Conservation (phyloP, 2,797 vertebrate species). For the Peromyscus eremicus region DNA sequence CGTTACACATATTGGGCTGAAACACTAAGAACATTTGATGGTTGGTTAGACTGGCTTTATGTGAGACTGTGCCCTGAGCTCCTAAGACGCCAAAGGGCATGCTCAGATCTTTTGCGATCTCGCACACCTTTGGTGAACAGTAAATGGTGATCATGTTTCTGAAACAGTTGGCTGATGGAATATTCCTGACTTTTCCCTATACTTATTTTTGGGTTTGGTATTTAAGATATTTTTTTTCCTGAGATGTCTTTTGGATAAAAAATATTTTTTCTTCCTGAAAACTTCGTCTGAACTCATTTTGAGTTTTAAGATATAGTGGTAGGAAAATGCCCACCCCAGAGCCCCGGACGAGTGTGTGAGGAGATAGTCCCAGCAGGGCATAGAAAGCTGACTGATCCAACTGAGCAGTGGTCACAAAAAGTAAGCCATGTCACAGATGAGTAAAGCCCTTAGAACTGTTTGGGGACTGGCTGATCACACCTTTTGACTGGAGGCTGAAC, state of each 20-base stretch:
- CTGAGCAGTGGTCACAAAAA: background rate
- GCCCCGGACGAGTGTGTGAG: background rate
- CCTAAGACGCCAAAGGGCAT: background rate
- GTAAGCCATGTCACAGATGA: background rate
- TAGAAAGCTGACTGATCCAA: background rate
- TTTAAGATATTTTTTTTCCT: conserved; percentile 57
- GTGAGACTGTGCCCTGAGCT: background rate
- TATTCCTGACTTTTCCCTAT: conserved; percentile 54
- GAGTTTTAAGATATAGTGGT: background rate
- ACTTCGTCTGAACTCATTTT: conserved; percentile 6
- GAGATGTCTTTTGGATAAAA: conserved; percentile 61
- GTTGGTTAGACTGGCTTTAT: background rate
- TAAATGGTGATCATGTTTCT: background rate
- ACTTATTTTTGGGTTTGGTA: conserved; percentile 62
- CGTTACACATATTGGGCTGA: conserved; percentile 17
- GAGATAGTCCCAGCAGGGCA: background rate
- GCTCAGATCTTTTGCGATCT: background rate
- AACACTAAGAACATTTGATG: background rate
- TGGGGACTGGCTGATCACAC: background rate
- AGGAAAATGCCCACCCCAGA: background rate
- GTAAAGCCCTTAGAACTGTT: background rate
- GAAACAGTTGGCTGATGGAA: background rate
- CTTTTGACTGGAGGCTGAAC: background rate
- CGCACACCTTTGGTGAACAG: background rate
- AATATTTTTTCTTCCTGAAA: background rate